phyloP scores from a whole-genome alignment of 2,113 vertebrate genomes.

The Sinocyclocheilus grahami region DNA sequence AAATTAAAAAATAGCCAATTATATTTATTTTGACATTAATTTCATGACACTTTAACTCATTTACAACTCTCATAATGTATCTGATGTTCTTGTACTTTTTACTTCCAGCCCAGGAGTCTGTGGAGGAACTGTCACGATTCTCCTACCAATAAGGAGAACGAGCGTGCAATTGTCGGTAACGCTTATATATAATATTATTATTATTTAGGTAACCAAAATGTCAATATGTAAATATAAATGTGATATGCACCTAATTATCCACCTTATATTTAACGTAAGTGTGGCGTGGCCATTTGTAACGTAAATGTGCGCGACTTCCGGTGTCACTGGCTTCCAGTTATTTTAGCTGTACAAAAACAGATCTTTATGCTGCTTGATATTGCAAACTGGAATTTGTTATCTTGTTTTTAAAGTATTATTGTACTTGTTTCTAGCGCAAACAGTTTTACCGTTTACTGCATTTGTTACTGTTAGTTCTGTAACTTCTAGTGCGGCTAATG shows the following conservation, averaged over 20 bases:
- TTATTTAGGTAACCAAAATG: neutral
- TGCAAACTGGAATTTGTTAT: too few relatives aligned
- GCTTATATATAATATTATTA: neutral
- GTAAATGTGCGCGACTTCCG: neutral
- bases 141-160: neutral
- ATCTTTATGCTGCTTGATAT: too few relatives aligned
- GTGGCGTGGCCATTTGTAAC: too few relatives aligned
- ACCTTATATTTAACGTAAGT: neutral
- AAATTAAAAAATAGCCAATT: neutral
- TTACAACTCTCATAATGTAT: neutral
- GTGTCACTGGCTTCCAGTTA: too few relatives aligned
- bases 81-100: neutral
- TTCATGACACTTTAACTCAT: neutral
- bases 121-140: neutral
- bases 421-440: too few relatives aligned
- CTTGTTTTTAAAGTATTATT: too few relatives aligned
- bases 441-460: too few relatives aligned
- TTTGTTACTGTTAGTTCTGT: too few relatives aligned
- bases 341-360: too few relatives aligned
- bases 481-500: too few relatives aligned
- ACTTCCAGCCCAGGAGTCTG: neutral
- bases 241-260: neutral
- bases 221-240: neutral
- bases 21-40: neutral
- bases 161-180: neutral